These are phyloP conservation scores for Tethya wilhelma DNA, from an alignment of 37 sponge, comb jelly and placozoan genomes.

Conservation along the genomic window DNA sequence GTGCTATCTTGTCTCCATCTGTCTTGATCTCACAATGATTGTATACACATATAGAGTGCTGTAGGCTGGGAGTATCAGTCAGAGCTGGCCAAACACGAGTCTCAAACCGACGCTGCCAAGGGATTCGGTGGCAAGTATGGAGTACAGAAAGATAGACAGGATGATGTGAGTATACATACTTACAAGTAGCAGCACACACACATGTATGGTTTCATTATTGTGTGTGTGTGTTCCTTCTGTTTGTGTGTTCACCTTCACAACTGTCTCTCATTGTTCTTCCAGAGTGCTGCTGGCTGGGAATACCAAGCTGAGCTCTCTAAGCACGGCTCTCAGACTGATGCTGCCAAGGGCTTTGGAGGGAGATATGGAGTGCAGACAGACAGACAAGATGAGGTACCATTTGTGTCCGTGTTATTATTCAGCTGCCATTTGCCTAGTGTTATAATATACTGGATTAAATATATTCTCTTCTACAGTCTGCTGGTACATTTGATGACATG, in stretches of 20 bases:
- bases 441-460: no score
- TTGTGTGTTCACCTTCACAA: no score
- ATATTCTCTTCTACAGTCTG: constrained; percentile 66
- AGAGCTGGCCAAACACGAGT: constrained; percentile 76
- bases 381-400: constrained; percentile 86
- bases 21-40: constrained; percentile 25
- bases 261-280: no score
- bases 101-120: constrained; percentile 80
- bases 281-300: constrained; percentile 87
- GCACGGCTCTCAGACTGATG: constrained; percentile 89
- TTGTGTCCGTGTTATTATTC: no score
- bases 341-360: constrained; percentile 94
- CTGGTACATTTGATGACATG: constrained; percentile 87
- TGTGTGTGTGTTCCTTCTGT: background rate
- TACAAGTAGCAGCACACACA: background rate
- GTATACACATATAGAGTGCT: constrained; percentile 79
- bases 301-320: constrained; percentile 78
- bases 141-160: constrained; percentile 71
- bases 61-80: constrained; percentile 85
- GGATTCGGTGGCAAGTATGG: constrained; percentile 95
- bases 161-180: constrained; percentile 40
- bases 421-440: background rate
- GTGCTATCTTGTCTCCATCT: background rate
- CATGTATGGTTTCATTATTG: background rate
- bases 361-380: constrained; percentile 92